Evolutionary conservation across 2,113 vertebrate genomes (phyloP).

Genomic region (Cryptomyrus ogoouensis): DNA sequence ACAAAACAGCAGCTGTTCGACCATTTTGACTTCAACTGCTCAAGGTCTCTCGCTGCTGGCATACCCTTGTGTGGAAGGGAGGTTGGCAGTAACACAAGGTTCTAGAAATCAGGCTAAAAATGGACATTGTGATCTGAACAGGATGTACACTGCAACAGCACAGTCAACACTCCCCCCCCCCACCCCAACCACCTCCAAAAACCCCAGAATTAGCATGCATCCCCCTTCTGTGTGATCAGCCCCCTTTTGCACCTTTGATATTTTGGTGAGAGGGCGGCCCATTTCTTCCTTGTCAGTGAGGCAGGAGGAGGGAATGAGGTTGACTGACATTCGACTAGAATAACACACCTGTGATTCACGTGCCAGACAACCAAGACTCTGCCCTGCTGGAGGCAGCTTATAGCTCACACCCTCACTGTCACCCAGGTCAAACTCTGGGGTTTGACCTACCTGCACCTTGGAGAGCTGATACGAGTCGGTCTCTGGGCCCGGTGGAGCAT

Average conservation of each 20-base stretch:
- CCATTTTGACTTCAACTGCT: slow-evolving; percentile 7
- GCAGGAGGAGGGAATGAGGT: neutral
- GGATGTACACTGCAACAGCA: neutral
- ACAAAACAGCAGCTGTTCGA: slow-evolving; percentile 34
- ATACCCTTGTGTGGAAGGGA: neutral
- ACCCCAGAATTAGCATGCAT: neutral
- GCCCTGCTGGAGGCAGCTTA: neutral
- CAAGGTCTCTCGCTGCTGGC: neutral
- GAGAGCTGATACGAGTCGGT: slow-evolving; percentile 56
- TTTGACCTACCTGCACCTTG: slow-evolving; percentile 57
- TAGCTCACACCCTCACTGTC: neutral
- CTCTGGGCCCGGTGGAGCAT: slow-evolving; percentile 50
- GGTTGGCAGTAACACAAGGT: neutral
- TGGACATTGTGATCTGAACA: neutral
- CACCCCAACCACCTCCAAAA: neutral
- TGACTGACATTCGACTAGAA: neutral
- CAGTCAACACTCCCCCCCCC: neutral
- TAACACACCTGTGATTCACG: neutral
- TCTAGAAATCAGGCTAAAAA: neutral
- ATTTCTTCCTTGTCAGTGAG: neutral
- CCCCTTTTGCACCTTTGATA: neutral
- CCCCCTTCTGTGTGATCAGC: neutral
- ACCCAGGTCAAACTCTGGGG: neutral
- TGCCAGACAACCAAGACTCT: neutral
- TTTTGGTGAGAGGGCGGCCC: neutral